Percentiles rank a stretch among this genome's conserved stretches.
Conservation (phyloP, 2,797 vertebrate genomes). For the Trichosurus vulpecula region DNA sequence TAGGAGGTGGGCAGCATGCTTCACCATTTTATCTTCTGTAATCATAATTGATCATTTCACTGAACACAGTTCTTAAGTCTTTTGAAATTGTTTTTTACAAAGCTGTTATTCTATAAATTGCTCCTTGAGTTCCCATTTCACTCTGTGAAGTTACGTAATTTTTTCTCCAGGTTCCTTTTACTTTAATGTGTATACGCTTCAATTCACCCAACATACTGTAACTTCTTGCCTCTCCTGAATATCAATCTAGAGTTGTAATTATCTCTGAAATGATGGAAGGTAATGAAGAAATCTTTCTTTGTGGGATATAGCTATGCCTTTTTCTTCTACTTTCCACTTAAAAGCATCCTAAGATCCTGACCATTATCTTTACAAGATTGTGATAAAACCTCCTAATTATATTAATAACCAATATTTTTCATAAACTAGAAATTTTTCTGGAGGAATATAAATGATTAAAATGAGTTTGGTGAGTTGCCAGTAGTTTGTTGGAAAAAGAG, state of each 20-base stretch:
- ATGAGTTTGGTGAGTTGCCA: slow-evolving; percentile 35
- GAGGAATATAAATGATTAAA: neutral
- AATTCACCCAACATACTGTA: neutral
- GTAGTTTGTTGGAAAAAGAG: slow-evolving; percentile 13
- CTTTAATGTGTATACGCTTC: neutral
- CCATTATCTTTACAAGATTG: neutral
- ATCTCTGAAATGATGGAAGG: neutral
- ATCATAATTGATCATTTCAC: neutral
- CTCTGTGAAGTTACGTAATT: neutral
- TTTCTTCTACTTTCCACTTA: neutral
- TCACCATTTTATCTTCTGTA: neutral
- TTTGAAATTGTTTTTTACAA: neutral
- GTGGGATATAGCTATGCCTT: neutral
- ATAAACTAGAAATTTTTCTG: slow-evolving; percentile 36
- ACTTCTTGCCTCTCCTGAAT: neutral
- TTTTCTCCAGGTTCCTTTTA: neutral
- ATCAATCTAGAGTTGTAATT: neutral
- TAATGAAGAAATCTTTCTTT: neutral
- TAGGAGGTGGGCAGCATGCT: neutral
- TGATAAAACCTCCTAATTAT: slow-evolving; percentile 28
- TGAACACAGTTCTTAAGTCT: neutral
- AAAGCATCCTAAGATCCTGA: neutral
- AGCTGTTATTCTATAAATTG: neutral
- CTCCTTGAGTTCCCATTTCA: neutral
- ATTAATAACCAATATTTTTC: slow-evolving; percentile 24